These are phyloP conservation scores for Montipora capricornis DNA, from an alignment of 64 coral and sea anemone species.

Conservation along the genomic window DNA sequence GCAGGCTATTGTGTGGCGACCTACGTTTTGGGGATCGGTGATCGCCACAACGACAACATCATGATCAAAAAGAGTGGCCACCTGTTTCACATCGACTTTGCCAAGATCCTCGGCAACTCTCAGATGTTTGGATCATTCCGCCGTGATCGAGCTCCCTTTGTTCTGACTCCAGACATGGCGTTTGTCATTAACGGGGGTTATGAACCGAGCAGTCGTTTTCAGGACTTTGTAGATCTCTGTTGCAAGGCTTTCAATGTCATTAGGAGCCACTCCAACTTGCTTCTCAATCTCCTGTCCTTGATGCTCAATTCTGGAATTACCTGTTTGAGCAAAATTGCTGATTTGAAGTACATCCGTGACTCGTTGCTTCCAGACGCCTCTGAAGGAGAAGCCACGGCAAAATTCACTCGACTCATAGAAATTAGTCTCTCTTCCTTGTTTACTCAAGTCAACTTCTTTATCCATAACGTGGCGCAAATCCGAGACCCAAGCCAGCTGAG, in stretches of 20 bases:
- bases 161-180: constrained; percentile 96
- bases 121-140: constrained; percentile 99
- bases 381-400: constrained; percentile 87
- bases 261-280: constrained; percentile 85
- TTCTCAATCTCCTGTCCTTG: constrained; percentile 91
- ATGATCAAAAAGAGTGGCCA: constrained; percentile 97
- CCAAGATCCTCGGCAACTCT: constrained; percentile 96
- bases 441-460: constrained; percentile 97
- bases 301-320: constrained; percentile 98
- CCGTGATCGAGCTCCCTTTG: constrained; percentile 96
- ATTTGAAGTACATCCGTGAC: constrained; percentile 94
- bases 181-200: constrained; percentile 99
- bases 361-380: constrained; percentile 85
- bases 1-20: constrained; percentile 98
- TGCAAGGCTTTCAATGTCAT: constrained; percentile 94
- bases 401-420: constrained; percentile 87
- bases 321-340: constrained; percentile 73
- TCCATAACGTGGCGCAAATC: constrained; percentile 98
- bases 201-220: constrained; percentile 91
- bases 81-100: constrained; percentile 98
- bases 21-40: constrained; percentile 93
- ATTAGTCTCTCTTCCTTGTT: constrained; percentile 95
- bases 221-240: constrained; percentile 97
- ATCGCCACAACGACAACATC: constrained; percentile 99
- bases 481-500: constrained; percentile 84